Evolutionary conservation across 2,113 vertebrate species (phyloP), one percentile per base, ranked within the genome.

Genomic region (Erythrocebus patas): DNA sequence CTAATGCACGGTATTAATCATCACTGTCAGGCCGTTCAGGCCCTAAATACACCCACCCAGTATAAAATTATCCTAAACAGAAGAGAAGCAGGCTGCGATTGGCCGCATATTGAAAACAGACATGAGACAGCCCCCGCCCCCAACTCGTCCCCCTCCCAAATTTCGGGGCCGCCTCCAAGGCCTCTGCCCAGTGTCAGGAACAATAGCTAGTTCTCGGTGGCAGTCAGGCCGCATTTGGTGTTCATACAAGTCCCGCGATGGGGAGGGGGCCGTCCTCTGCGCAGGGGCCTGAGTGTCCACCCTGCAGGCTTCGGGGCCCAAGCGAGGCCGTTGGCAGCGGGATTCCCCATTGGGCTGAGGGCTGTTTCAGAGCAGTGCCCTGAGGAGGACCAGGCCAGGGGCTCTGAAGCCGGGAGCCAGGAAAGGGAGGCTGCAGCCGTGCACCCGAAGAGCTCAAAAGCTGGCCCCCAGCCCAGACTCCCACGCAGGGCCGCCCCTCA

Each of bases 1-100:
- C 99, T 99, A 99, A 99, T 99, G 99, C 98, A 98, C 97, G 55
- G 98, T 98, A 99, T 99, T 99, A 99, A 99, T 99, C 99, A 99
- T 99, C 98, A 98, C 99, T 99, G 99, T 99, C 99, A 98, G 98
- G 97, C 98, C 98, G 79, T 96, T 98, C 98, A 96, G 98, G 98
- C 98, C 98, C 98, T 98, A 98, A 99, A 98, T 98, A 98, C 97
- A 98, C 98, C 98, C 98, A 97, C 98, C 98, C 98, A 91, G 98
- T 97, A 98, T 97, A 98, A 98, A 98, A 98, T 98, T 97, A 98
- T 98, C 97, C 98, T 87, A 93, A 98, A 97, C 97, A 96, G 97
- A 95, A 87, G 95, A 96, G 48, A 66, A 85, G 20, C 64, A 27
- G 78, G 68, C 95, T 22, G 89, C 52, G 96, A 98, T 97, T 97